A percentile compares a stretch with the other conserved stretches of the same genome.
Evolutionary conservation across 2,113 vertebrate species (phyloP).

Genomic region (Paradoxurus hermaphroditus): DNA sequence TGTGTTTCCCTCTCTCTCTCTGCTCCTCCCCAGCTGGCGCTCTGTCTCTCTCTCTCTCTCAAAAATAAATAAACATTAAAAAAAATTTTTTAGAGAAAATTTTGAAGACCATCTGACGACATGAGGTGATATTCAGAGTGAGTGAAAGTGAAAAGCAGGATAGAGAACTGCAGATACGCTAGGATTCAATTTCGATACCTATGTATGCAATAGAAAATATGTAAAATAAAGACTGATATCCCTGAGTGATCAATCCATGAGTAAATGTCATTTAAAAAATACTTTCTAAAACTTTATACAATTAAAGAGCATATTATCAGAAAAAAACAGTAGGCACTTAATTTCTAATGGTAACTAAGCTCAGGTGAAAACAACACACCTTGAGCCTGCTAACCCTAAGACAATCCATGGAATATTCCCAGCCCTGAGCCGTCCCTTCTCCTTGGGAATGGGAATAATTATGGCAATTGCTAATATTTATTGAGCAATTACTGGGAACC

Average conservation of each 20-base stretch:
- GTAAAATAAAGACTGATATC: background rate
- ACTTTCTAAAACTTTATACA: slow-evolving; percentile 8
- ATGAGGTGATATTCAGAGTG: background rate
- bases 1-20: too few species aligned
- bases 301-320: background rate
- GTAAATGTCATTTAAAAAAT: background rate
- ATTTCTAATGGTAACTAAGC: background rate
- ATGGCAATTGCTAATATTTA: slow-evolving; percentile 6
- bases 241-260: background rate
- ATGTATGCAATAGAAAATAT: background rate
- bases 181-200: background rate
- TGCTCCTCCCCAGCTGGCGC: too few species aligned
- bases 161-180: background rate
- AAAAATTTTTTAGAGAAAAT: background rate
- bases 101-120: background rate
- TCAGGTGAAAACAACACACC: background rate
- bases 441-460: background rate
- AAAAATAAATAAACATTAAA: too few species aligned
- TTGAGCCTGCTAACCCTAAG: background rate
- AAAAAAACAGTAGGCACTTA: background rate
- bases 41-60: too few species aligned
- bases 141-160: background rate
- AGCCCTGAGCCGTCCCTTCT: background rate
- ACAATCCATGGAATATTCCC: background rate
- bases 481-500: background rate